phyloP scores from a whole-genome alignment of 2,888 invertebrate species.

The Hydraecia micacea region DNA sequence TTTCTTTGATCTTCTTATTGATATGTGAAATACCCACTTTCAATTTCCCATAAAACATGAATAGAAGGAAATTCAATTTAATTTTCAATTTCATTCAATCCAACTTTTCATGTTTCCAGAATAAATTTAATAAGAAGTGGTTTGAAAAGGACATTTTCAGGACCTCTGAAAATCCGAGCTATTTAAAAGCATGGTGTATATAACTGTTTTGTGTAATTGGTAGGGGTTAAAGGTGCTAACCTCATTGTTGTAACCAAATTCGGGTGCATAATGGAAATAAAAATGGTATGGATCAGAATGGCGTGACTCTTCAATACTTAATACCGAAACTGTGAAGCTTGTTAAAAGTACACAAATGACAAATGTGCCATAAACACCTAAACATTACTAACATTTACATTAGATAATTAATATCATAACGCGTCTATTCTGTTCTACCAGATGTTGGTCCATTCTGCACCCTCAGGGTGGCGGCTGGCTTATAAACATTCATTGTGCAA shows the following conservation, averaged over 20 bases:
- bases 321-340: constrained; percentile 3
- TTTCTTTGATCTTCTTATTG: not conserved
- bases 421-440: not conserved
- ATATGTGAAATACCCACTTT: not conserved
- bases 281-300: not conserved
- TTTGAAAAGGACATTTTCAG: not conserved
- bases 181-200: constrained; percentile 7
- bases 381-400: constrained; percentile 4
- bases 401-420: not conserved
- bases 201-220: constrained; percentile 9
- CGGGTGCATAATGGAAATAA: constrained; percentile 14
- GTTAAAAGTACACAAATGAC: constrained; percentile 17
- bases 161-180: not conserved
- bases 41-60: not conserved
- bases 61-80: not conserved
- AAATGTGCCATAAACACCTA: constrained; percentile 51
- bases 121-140: not conserved
- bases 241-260: constrained; percentile 1
- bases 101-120: not conserved
- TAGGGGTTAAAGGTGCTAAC: not conserved
- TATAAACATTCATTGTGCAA: constrained; percentile 20
- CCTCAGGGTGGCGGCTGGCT: not conserved
- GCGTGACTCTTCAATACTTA: not conserved
- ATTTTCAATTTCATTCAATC: too few relatives aligned
- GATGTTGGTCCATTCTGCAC: constrained; percentile 7